These are phyloP conservation scores for Cancer borealis DNA, from an alignment of 2,888 invertebrate species.

Conservation along the genomic window DNA sequence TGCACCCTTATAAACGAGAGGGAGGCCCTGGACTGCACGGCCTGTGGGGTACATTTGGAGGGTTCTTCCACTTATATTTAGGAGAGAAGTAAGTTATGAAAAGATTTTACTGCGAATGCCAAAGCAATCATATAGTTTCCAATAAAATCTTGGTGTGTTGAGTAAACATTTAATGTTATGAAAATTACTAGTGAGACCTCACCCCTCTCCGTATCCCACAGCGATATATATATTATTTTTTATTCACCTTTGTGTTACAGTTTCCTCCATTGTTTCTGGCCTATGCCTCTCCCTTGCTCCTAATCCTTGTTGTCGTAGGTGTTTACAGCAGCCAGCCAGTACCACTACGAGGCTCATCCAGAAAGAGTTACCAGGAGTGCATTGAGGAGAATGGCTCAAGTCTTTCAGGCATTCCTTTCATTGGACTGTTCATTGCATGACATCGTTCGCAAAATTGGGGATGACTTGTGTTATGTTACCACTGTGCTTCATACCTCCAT, in stretches of 20 bases:
- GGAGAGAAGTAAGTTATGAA: slow-evolving; percentile 54
- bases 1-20: slow-evolving; percentile 89
- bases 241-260: background rate
- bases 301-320: background rate
- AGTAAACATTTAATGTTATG: slow-evolving; percentile 43
- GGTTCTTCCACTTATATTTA: slow-evolving; percentile 89
- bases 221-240: background rate
- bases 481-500: background rate
- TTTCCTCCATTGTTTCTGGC: slow-evolving; percentile 17
- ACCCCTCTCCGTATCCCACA: background rate
- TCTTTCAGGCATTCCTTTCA: slow-evolving; percentile 53
- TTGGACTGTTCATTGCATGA: slow-evolving; percentile 15
- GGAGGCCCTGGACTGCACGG: slow-evolving; percentile 85
- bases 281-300: background rate
- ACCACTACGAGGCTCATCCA: background rate
- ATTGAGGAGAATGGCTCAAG: slow-evolving; percentile 46
- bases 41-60: slow-evolving; percentile 85
- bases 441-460: background rate
- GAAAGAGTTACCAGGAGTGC: slow-evolving; percentile 22
- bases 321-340: slow-evolving; percentile 23
- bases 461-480: background rate
- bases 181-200: slow-evolving; percentile 41
- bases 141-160: slow-evolving; percentile 63
- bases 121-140: slow-evolving; percentile 65
- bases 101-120: slow-evolving; percentile 50